phyloP scores from a whole-genome alignment of 2,888 invertebrate species.

The Caenorhabditis virilis region DNA sequence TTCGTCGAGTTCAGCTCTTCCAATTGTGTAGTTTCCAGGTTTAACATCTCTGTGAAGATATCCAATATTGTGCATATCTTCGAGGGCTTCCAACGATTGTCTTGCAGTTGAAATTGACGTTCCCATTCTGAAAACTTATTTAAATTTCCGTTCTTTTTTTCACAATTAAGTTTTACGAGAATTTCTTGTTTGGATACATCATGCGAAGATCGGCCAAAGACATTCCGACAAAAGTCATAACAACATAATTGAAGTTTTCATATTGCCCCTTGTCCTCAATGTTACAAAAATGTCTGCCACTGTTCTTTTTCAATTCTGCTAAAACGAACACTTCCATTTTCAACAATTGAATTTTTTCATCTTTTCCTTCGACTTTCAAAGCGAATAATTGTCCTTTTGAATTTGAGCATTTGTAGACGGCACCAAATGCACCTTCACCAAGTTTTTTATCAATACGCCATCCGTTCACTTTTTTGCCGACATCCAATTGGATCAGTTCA shows the following conservation, averaged over 20 bases:
- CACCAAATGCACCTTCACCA: conserved; percentile 61
- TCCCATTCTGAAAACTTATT: conserved; percentile 47
- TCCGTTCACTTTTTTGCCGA: conserved; percentile 53
- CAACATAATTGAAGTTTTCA: conserved; percentile 58
- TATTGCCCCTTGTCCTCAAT: conserved; percentile 58
- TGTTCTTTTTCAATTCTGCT: conserved; percentile 50
- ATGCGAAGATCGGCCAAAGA: conserved; percentile 48
- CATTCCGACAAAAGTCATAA: conserved; percentile 62
- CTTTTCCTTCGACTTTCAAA: conserved; percentile 57
- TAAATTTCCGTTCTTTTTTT: not conserved
- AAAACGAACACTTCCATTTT: conserved; percentile 65
- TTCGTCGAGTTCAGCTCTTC: conserved; percentile 56
- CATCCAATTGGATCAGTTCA: conserved; percentile 57
- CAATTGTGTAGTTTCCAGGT: conserved; percentile 62
- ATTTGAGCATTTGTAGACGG: conserved; percentile 60
- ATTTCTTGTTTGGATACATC: conserved; percentile 33
- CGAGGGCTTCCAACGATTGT: conserved; percentile 61
- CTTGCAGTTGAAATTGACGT: conserved; percentile 58
- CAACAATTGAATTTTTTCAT: conserved; percentile 56
- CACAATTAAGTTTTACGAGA: conserved; percentile 18
- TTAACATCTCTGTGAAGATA: conserved; percentile 54
- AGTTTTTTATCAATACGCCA: conserved; percentile 61
- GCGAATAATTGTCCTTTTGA: conserved; percentile 53
- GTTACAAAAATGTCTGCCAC: conserved; percentile 60
- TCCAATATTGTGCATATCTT: conserved; percentile 62